These are phyloP conservation scores for Drosophila elegans DNA, from an alignment of 1,140 invertebrate species.

Conservation along the genomic window DNA sequence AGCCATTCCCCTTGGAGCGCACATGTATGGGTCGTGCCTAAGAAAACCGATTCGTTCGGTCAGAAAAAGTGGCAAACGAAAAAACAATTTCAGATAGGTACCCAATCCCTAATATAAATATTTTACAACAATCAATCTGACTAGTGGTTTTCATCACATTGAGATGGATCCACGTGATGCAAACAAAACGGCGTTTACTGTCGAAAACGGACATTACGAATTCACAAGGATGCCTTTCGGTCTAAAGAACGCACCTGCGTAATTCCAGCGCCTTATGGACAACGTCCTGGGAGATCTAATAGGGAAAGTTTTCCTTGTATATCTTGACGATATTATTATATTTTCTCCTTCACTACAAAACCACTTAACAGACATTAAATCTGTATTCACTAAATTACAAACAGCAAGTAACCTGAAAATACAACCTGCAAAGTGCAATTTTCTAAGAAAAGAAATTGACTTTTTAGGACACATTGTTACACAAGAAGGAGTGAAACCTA, in stretches of 20 bases:
- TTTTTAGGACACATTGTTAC: conserved; percentile 13
- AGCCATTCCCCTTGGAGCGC: conserved; percentile 3
- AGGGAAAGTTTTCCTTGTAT: conserved; percentile 11
- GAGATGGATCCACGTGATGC: conserved; percentile 11
- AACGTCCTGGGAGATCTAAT: conserved; percentile 21
- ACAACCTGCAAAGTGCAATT: conserved; percentile 14
- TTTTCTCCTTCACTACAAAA: conserved; percentile 21
- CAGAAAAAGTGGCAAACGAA: conserved; percentile 23
- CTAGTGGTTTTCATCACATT: conserved; percentile 33
- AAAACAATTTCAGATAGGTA: conserved; percentile 17
- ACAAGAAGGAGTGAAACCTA: conserved; percentile 11
- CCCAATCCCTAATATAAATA: conserved; percentile 18
- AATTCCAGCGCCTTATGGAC: too few relatives aligned
- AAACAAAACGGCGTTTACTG: conserved; percentile 12
- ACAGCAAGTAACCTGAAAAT: conserved; percentile 28
- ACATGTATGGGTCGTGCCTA: conserved; percentile 13
- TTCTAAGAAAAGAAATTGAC: conserved; percentile 10
- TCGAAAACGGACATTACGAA: conserved; percentile 13
- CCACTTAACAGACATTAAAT: too few relatives aligned
- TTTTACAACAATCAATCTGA: conserved; percentile 24
- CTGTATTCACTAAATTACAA: conserved; percentile 16
- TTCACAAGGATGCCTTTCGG: too few relatives aligned
- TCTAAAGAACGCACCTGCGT: too few relatives aligned
- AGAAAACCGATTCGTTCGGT: conserved; percentile 15
- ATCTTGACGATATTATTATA: conserved; percentile 22